Percentiles rank a stretch among this genome's conserved stretches.
These are phyloP conservation scores for Dysidea cf. avara DNA, from an alignment of 37 sponge, comb jelly and placozoan genomes.

Conservation along the genomic window DNA sequence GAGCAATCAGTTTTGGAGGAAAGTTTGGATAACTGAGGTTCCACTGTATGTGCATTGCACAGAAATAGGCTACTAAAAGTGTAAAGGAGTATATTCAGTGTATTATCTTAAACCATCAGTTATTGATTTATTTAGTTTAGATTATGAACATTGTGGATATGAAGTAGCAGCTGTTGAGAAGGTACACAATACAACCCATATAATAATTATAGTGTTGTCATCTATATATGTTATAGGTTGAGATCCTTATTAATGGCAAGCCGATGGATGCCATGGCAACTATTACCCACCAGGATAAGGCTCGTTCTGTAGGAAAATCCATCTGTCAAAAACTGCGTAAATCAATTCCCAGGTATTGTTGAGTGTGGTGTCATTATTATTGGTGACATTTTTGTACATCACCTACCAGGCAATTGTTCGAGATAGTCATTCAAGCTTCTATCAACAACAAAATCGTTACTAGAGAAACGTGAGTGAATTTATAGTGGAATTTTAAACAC, in stretches of 20 bases:
- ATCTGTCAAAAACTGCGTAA: conserved; percentile 73
- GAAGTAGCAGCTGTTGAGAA: conserved; percentile 70
- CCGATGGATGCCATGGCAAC: conserved; percentile 85
- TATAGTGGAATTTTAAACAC: background rate
- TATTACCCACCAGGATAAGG: conserved; percentile 76
- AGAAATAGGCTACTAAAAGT: too few species aligned
- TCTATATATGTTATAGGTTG: conserved; percentile 45
- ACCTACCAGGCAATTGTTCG: conserved; percentile 73
- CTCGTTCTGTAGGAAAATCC: conserved; percentile 45
- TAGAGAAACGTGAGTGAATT: conserved; percentile 85
- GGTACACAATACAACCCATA: conserved; percentile 31
- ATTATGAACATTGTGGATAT: conserved; percentile 93
- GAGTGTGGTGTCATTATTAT: background rate
- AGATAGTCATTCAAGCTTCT: conserved; percentile 90
- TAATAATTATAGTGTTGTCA: background rate
- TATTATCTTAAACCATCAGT: background rate
- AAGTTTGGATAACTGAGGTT: too few species aligned
- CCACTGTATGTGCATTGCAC: too few species aligned
- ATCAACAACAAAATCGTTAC: conserved; percentile 75
- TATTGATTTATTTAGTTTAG: conserved; percentile 64
- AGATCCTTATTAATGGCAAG: conserved; percentile 85
- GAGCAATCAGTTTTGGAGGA: too few species aligned
- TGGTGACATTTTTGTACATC: background rate
- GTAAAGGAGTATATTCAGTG: too few species aligned
- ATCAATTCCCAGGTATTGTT: conserved; percentile 61